phyloP scores from a whole-genome alignment of 2,113 vertebrate species.

The Neotoma lepida region DNA sequence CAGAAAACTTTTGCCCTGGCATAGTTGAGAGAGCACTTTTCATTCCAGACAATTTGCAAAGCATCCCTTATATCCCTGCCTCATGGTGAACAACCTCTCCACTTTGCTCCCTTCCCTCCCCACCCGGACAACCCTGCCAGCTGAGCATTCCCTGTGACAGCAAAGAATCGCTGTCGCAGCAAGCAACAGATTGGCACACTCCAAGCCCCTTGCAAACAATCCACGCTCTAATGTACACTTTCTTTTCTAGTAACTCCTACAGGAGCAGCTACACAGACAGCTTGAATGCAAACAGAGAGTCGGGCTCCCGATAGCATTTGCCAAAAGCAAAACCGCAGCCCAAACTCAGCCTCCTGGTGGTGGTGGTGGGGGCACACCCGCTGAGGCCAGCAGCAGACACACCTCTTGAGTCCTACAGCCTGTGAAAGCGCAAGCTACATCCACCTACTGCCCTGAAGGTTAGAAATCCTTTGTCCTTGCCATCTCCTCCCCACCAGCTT shows the following conservation, averaged over 20 bases:
- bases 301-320: constrained; percentile 39
- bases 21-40: neutral
- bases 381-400: neutral
- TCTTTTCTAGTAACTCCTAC: constrained; percentile 63
- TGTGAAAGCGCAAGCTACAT: neutral
- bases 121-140: constrained; percentile 25
- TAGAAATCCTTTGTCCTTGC: neutral
- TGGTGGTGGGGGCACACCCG: neutral
- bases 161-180: constrained; percentile 70
- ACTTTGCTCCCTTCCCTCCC: constrained; percentile 9
- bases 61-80: neutral
- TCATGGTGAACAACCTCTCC: neutral
- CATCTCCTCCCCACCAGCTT: neutral
- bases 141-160: constrained; percentile 72
- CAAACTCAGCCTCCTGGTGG: neutral
- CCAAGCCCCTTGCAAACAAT: constrained; percentile 44
- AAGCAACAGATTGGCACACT: constrained; percentile 70
- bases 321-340: constrained; percentile 7
- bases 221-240: constrained; percentile 48
- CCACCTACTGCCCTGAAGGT: neutral
- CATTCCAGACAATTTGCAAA: neutral
- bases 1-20: constrained; percentile 30
- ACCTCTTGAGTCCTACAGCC: neutral
- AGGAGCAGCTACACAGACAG: constrained; percentile 57
- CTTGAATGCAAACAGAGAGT: constrained; percentile 61